Evolutionary conservation across 37 sponge, comb jelly and placozoan species (phyloP).

Genomic region (Dysidea cf. avara): DNA sequence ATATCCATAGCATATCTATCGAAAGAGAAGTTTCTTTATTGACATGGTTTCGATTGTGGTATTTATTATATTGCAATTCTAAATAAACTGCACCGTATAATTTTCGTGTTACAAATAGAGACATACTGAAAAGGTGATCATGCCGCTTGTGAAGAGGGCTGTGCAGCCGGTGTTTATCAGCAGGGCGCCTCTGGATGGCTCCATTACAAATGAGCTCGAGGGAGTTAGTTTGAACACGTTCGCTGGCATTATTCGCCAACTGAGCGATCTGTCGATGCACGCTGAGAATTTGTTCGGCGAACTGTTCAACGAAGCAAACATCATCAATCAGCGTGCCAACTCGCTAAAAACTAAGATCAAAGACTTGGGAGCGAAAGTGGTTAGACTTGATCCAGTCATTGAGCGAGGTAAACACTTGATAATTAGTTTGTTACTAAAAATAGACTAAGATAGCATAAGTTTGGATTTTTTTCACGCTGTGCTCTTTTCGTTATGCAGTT

Average conservation of each 20-base stretch:
- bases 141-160: constrained; percentile 61
- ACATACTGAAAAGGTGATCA: constrained; percentile 11
- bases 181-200: constrained; percentile 56
- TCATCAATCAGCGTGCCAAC: constrained; percentile 55
- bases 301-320: constrained; percentile 76
- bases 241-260: constrained; percentile 82
- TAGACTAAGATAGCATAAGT: no score
- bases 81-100: no score
- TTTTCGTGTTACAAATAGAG: no score
- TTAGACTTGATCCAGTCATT: constrained; percentile 55
- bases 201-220: constrained; percentile 82
- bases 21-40: no score
- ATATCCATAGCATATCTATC: no score
- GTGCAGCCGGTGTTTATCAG: constrained; percentile 76
- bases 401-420: constrained; percentile 82
- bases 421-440: constrained; percentile 1
- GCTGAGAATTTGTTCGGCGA: constrained; percentile 93
- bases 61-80: no score
- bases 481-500: constrained; percentile 34
- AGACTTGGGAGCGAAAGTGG: constrained; percentile 36
- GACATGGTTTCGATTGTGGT: no score
- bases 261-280: constrained; percentile 83
- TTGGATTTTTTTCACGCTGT: no score
- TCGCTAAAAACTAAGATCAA: constrained; percentile 55
- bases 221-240: constrained; percentile 80